A percentile compares a stretch with the other conserved stretches of the same genome.
phyloP scores from a whole-genome alignment of 2,888 invertebrate genomes.

The Chalcis sispes region DNA sequence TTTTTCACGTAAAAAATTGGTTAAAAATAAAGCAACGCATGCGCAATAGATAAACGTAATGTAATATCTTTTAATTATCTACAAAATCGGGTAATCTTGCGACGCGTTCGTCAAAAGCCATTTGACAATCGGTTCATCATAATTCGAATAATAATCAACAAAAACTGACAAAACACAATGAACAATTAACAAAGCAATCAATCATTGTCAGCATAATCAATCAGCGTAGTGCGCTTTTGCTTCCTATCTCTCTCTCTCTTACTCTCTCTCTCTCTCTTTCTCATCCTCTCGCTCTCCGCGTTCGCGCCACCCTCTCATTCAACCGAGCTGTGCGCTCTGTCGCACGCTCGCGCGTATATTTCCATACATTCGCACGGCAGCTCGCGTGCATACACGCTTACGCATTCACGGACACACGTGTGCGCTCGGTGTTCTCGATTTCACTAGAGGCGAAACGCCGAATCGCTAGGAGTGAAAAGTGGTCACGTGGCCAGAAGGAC shows the following conservation, averaged over 20 bases:
- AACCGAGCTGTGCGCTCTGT: too few species aligned
- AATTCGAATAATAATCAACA: constrained; percentile 15
- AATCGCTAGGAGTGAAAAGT: constrained; percentile 65
- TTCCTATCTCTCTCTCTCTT: not conserved
- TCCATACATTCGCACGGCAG: too few species aligned
- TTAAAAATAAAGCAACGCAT: too few species aligned
- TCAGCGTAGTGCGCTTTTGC: not conserved
- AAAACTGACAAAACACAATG: not conserved
- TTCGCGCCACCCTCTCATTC: not conserved
- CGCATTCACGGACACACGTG: too few species aligned
- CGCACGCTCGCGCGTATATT: too few species aligned
- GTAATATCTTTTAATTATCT: too few species aligned
- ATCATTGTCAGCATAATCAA: constrained; percentile 30
- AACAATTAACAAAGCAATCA: constrained; percentile 8
- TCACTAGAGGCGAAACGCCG: constrained; percentile 45
- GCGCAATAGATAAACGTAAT: too few species aligned
- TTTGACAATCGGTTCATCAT: not conserved
- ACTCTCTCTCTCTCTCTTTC: not conserved
- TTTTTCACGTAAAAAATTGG: too few species aligned
- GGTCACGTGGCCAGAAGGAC: constrained; percentile 74
- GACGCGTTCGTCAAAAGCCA: not conserved
- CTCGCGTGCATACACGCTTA: too few species aligned
- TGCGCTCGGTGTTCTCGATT: constrained; percentile 31
- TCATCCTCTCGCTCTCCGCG: not conserved
- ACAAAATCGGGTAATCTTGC: too few species aligned